Conservation (phyloP, 2,797 vertebrate species). For the Gastrophryne carolinensis region DNA sequence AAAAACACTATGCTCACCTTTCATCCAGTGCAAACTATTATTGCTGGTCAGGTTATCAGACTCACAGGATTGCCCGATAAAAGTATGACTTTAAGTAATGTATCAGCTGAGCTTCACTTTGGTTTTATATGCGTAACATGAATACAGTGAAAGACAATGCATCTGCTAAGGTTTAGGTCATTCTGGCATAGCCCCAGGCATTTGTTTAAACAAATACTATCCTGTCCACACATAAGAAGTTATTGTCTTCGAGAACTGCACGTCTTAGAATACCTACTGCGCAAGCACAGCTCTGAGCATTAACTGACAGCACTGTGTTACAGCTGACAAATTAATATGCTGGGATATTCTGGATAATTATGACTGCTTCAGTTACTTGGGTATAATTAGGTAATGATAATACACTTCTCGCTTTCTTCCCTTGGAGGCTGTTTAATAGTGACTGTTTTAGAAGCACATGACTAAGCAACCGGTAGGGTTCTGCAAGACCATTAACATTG, state of each 20-base stretch:
- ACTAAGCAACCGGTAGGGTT: neutral
- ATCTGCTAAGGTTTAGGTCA: neutral
- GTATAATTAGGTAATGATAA: constrained; percentile 50
- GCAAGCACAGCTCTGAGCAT: constrained; percentile 1
- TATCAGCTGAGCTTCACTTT: too few species aligned
- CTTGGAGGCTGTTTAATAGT: constrained; percentile 18
- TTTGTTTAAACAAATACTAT: neutral
- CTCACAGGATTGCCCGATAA: too few species aligned
- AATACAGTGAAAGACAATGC: neutral
- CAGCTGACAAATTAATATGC: constrained; percentile 42
- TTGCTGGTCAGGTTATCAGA: too few species aligned
- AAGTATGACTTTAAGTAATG: too few species aligned
- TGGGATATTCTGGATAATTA: constrained; percentile 48
- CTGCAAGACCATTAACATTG: neutral
- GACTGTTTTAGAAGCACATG: constrained; percentile 11
- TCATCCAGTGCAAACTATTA: too few species aligned
- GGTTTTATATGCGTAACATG: neutral
- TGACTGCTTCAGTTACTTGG: constrained; percentile 43
- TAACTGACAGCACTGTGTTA: constrained; percentile 39
- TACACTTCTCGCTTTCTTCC: constrained; percentile 24
- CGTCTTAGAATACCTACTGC: neutral
- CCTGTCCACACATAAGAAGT: neutral
- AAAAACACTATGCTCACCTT: too few species aligned
- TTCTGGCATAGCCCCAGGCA: neutral
- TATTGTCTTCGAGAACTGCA: neutral